A percentile compares a stretch with the other conserved stretches of the same genome.
These are phyloP conservation scores for Antitype chi DNA, from an alignment of 2,888 invertebrate genomes.

Conservation along the genomic window DNA sequence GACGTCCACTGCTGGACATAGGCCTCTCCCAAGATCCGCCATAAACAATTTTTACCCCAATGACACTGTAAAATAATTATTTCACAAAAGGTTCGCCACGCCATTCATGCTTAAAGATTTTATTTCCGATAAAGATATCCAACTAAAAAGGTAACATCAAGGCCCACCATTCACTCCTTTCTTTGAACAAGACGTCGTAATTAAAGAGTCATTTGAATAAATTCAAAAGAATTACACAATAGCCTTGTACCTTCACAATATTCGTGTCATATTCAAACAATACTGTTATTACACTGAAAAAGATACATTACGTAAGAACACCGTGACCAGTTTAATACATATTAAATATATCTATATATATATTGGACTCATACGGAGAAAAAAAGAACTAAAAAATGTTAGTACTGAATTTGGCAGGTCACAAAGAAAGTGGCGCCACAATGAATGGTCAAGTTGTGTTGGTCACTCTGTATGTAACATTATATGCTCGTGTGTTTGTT, in stretches of 20 bases:
- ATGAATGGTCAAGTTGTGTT: slow-evolving; percentile 15
- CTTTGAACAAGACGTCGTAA: slow-evolving; percentile 51
- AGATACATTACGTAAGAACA: slow-evolving; percentile 44
- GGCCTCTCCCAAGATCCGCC: no score
- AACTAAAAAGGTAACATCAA: slow-evolving; percentile 42
- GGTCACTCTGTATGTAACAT: background rate
- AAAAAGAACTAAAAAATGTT: background rate
- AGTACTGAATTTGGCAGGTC: background rate
- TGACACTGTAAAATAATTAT: background rate
- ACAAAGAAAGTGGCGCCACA: slow-evolving; percentile 19
- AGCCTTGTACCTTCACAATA: slow-evolving; percentile 31
- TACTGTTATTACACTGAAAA: slow-evolving; percentile 58
- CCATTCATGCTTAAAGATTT: slow-evolving; percentile 20
- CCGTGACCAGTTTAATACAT: slow-evolving; percentile 24
- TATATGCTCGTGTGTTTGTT: slow-evolving; percentile 9
- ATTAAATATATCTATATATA: no score
- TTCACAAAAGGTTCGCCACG: slow-evolving; percentile 6
- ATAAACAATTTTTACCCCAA: no score
- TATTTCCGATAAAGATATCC: slow-evolving; percentile 36
- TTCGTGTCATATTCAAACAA: slow-evolving; percentile 63
- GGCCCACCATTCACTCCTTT: slow-evolving; percentile 51
- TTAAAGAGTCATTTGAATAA: slow-evolving; percentile 64
- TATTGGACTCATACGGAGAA: background rate
- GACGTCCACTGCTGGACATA: no score
- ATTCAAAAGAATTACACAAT: slow-evolving; percentile 60